These are phyloP conservation scores for Diacarnus erythraeanus DNA, from an alignment of 37 sponge, comb jelly and placozoan genomes.

Conservation along the genomic window DNA sequence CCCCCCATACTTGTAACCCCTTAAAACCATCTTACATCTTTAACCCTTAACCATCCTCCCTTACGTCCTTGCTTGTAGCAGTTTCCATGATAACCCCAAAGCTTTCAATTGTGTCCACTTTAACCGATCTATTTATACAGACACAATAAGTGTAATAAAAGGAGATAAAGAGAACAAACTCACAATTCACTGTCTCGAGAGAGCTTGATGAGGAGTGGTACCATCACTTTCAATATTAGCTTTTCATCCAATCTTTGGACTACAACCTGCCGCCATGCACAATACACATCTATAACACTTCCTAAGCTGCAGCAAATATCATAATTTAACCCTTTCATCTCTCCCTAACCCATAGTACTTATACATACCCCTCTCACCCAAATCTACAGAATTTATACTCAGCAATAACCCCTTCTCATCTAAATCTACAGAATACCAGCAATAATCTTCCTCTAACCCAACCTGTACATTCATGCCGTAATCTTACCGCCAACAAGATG, in stretches of 20 bases:
- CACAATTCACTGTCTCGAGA: conserved; percentile 77
- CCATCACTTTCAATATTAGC: conserved; percentile 42
- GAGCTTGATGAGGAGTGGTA: conserved; percentile 67
- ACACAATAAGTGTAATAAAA: neutral
- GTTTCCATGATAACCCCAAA: conserved; percentile 74
- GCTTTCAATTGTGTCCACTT: conserved; percentile 60
- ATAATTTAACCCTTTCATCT: too few relatives aligned
- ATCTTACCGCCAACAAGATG: conserved; percentile 59
- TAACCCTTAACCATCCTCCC: too few relatives aligned
- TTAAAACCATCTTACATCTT: too few relatives aligned
- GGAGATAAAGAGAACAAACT: neutral
- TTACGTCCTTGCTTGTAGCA: conserved; percentile 63
- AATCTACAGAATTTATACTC: too few relatives aligned
- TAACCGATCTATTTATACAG: conserved; percentile 44
- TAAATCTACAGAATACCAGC: too few relatives aligned
- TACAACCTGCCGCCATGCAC: too few relatives aligned
- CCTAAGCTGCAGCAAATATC: too few relatives aligned
- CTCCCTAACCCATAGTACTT: neutral
- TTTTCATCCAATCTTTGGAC: conserved; percentile 53
- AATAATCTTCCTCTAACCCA: too few relatives aligned
- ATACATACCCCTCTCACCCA: neutral
- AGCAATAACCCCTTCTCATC: too few relatives aligned
- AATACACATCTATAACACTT: too few relatives aligned
- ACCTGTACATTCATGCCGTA: too few relatives aligned
- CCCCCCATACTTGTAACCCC: too few relatives aligned